A percentile compares a stretch with the other conserved stretches of the same genome.
phyloP scores from a whole-genome alignment of 37 sponge, comb jelly and placozoan species.

The Tethya wilhelma region DNA sequence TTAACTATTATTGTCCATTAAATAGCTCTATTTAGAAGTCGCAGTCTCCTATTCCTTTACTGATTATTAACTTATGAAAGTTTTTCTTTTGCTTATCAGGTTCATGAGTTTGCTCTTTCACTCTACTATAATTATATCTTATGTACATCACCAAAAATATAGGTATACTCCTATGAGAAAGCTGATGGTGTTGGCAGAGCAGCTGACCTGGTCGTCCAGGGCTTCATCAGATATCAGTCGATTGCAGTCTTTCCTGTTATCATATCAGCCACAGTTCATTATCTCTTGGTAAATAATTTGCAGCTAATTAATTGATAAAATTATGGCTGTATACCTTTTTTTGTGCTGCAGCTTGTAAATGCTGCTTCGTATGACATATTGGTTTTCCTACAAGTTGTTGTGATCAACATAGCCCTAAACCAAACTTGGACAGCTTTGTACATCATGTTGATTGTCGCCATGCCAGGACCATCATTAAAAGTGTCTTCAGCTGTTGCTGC shows the following conservation, averaged over 20 bases:
- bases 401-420: constrained; percentile 82
- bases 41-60: no score
- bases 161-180: constrained; percentile 67
- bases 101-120: no score
- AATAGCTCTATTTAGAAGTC: no score
- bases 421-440: constrained; percentile 86
- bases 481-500: constrained; percentile 78
- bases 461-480: constrained; percentile 54
- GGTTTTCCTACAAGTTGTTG: constrained; percentile 58
- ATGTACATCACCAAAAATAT: no score
- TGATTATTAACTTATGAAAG: no score
- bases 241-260: constrained; percentile 72
- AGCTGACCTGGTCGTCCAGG: constrained; percentile 78
- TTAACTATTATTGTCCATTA: no score
- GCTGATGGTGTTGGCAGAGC: constrained; percentile 80
- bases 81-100: no score
- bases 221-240: constrained; percentile 69
- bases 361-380: constrained; percentile 11
- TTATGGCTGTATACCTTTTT: no score
- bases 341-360: constrained; percentile 53
- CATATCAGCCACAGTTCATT: constrained; percentile 68
- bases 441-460: constrained; percentile 64
- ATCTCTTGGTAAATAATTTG: constrained; percentile 64
- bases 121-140: no score
- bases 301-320: no score